phyloP scores from a whole-genome alignment of 2,888 invertebrate genomes.

The Seira musarum region DNA sequence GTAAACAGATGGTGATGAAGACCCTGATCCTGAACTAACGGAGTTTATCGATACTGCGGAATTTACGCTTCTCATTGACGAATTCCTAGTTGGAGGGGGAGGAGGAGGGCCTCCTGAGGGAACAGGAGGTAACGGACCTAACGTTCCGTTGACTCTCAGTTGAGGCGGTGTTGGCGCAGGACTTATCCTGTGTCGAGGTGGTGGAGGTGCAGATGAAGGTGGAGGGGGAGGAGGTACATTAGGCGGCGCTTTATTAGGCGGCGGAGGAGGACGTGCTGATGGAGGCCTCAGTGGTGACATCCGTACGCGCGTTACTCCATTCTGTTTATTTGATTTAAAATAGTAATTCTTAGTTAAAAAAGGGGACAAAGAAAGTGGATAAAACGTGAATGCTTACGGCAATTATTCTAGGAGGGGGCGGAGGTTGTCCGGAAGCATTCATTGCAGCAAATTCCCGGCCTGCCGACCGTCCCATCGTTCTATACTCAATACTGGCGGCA shows the following conservation, averaged over 20 bases:
- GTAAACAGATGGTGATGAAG: slow-evolving; percentile 59
- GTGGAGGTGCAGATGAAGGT: slow-evolving; percentile 72
- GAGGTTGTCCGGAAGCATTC: slow-evolving; percentile 66
- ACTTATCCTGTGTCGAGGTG: slow-evolving; percentile 70
- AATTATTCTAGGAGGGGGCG: slow-evolving; percentile 69
- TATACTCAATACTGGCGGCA: slow-evolving; percentile 65
- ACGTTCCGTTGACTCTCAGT: slow-evolving; percentile 60
- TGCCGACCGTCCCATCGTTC: slow-evolving; percentile 66
- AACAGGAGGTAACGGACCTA: slow-evolving; percentile 66
- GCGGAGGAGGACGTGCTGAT: slow-evolving; percentile 75
- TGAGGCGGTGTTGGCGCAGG: slow-evolving; percentile 70
- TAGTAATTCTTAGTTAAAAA: too few species aligned
- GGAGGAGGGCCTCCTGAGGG: slow-evolving; percentile 72
- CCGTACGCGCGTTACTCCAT: slow-evolving; percentile 58
- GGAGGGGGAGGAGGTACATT: slow-evolving; percentile 72
- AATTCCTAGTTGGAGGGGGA: slow-evolving; percentile 78
- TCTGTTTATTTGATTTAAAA: slow-evolving; percentile 38
- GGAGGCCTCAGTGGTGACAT: slow-evolving; percentile 72
- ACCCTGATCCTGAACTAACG: slow-evolving; percentile 62
- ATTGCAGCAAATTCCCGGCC: slow-evolving; percentile 61
- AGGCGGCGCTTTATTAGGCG: slow-evolving; percentile 66
- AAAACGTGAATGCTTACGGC: slow-evolving; percentile 52
- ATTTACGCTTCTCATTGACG: slow-evolving; percentile 77
- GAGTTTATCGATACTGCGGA: slow-evolving; percentile 66
- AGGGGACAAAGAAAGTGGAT: too few species aligned